Evolutionary conservation across 2,888 invertebrate species (phyloP), one percentile per base, ranked within the genome.

Genomic region (Eilema sororculum): DNA sequence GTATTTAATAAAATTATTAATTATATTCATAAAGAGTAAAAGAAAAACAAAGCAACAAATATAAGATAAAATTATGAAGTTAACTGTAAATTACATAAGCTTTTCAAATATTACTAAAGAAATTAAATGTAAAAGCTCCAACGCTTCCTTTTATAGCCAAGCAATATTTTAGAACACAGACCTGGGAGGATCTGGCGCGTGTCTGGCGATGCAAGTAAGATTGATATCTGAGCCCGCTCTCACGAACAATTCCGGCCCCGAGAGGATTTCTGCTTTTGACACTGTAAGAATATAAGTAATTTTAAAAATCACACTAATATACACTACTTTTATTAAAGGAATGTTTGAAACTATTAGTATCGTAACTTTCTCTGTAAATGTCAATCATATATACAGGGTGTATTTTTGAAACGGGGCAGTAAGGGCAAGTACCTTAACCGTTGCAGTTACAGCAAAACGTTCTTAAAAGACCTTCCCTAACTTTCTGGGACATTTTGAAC

Each of bases 201-300:
- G 97, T 77, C 97, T 96, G 60, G 98, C 98, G 86, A 98, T 96
- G 95, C 98, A 98, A 81, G 98, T 98, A 87, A 98, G 96, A 95
- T 98, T 98, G 91, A 98, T 98, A 94, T 98, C 98, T 82, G 98
- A 98, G 74, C 98, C 98, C 83, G 98, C 98, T 86, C 98, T 97
- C 86, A 98, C 98, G 93, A 97, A 98, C 86, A 98, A 95, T 93
- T 98, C 98, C 28, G 97, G 96, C 84, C 98, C 98, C 57, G 98
- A 98, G 83, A 97, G 95, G 86, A 98, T 98, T 95, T 98, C 97
- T 73, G 98, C 98, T 92, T 97, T 97, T 78, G 98, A 98, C 84
- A 98, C 98, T 98, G 96, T 65, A 89, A 90, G 78, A 86, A 75
- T 62, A 33, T 37, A 62, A 33, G 24, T n/a, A 24, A 66, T 20